Base-by-base conservation (phyloP, 2,888 invertebrate genomes). In the Lithosia quadra region DNA sequence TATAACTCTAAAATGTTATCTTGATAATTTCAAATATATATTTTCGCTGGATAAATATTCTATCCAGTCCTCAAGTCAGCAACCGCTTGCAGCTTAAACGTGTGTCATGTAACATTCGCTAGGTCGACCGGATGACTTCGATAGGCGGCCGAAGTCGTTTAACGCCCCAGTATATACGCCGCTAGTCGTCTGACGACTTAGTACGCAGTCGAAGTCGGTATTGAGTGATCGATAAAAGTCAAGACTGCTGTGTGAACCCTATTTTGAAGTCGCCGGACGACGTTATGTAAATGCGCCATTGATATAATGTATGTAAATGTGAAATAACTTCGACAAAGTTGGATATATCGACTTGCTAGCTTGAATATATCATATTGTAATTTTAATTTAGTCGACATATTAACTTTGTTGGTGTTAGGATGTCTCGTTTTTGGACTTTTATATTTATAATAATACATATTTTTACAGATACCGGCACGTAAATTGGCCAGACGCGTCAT, bases 301-400 rank as follows among this genome's bases (percentile, higher is more conserved):
- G 21, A 33, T 62, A 18, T 28, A 62, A 49, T 62, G 62, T 63
- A 34, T 34, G 28, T 65, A 36, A 10, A 22, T 39, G 34, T n/a
- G 0, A 62, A 49, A 24, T 57, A 62, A 62, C 64, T 43, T 65
- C 66, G 36, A 66, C 61, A 66, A 67, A 58, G 63, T 58, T 64
- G 53, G 33, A 49, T 49, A 64, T 55, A 33, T 65, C 65, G 15
- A 60, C 67, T 74, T 77, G 76, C 85, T 85, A 80, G 84, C 83
- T 83, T 78, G 79, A 83, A 75, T 76, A 72, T 70, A 68, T 77
- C 74, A 70, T 74, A 73, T 67, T 74, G 64, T 76, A 79, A 81
- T 76, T 80, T 73, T 80, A 83, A 79, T 78, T 76, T 77, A 82
- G 74, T 73, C 62, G 65, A 72, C 71, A 64, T 73, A 78, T 71